A percentile compares a stretch with the other conserved stretches of the same genome.
Evolutionary conservation across 1,140 invertebrate species (phyloP).

Genomic region (Anastrepha ludens): DNA sequence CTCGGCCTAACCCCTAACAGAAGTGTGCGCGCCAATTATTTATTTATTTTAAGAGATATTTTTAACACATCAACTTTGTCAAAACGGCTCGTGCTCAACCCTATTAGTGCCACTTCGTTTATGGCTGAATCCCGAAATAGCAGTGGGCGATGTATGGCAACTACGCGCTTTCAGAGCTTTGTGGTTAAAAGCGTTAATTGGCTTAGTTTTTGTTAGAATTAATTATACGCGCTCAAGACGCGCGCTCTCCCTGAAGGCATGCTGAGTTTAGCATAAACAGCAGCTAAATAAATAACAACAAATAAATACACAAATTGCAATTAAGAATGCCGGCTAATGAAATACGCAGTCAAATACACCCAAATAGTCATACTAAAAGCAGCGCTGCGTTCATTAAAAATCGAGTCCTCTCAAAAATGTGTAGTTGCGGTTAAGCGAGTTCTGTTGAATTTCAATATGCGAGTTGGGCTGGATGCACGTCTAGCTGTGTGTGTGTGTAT

Average conservation of each 20-base stretch:
- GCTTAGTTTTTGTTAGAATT: background rate
- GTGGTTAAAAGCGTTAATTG: background rate
- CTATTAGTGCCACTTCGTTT: too few relatives aligned
- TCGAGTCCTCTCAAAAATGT: background rate
- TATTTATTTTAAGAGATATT: too few relatives aligned
- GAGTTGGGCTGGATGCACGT: background rate
- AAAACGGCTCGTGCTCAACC: too few relatives aligned
- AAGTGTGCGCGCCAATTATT: too few relatives aligned
- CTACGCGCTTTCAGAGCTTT: too few relatives aligned
- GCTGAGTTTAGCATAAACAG: background rate
- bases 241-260: background rate
- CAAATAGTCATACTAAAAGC: background rate
- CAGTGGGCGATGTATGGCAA: too few relatives aligned
- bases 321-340: background rate
- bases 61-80: too few relatives aligned
- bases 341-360: background rate
- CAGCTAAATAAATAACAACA: background rate
- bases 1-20: too few relatives aligned
- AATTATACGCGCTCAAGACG: background rate
- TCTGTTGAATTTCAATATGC: conserved; percentile 7
- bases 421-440: background rate
- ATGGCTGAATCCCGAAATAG: too few relatives aligned
- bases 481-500: background rate
- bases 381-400: conserved; percentile 11
- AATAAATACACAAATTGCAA: background rate